Evolutionary conservation across 2,888 invertebrate species (phyloP).

Genomic region (Eupithecia abbreviata): DNA sequence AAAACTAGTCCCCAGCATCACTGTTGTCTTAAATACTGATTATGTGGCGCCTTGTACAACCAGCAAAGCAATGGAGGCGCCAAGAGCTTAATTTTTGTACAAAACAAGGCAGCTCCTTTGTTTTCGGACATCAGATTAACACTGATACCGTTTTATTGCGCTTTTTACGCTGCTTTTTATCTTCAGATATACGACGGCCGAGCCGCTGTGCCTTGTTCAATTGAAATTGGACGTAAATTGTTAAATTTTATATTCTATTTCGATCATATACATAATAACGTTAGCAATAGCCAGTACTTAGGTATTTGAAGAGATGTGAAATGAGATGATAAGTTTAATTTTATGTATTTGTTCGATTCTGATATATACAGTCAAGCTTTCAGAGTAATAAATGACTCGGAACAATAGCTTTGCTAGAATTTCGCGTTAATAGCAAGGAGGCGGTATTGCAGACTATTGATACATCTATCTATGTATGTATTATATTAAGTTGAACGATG

Average conservation of each 20-base stretch:
- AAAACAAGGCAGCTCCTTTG: slow-evolving; percentile 26
- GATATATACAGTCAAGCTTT: too few species aligned
- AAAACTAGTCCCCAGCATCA: not conserved
- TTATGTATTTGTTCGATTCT: too few species aligned
- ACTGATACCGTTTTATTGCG: slow-evolving; percentile 34
- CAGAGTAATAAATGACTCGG: too few species aligned
- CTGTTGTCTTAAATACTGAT: not conserved
- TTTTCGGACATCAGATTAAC: slow-evolving; percentile 34
- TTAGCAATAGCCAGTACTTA: not conserved
- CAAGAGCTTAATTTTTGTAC: slow-evolving; percentile 18
- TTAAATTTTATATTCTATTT: not conserved
- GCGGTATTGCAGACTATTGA: too few species aligned
- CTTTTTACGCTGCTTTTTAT: slow-evolving; percentile 26
- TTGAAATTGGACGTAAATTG: slow-evolving; percentile 22
- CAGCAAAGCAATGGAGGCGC: not conserved
- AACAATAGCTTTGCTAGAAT: too few species aligned
- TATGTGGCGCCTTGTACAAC: not conserved
- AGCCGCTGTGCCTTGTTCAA: slow-evolving; percentile 20
- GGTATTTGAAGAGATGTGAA: not conserved
- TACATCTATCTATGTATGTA: too few species aligned
- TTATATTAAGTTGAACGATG: too few species aligned
- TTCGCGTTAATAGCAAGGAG: too few species aligned
- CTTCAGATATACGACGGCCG: slow-evolving; percentile 21
- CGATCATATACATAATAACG: not conserved
- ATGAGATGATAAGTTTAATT: not conserved